Base-by-base conservation (phyloP, 2,888 invertebrate species). In the Rhaphigaster nebulosa region DNA sequence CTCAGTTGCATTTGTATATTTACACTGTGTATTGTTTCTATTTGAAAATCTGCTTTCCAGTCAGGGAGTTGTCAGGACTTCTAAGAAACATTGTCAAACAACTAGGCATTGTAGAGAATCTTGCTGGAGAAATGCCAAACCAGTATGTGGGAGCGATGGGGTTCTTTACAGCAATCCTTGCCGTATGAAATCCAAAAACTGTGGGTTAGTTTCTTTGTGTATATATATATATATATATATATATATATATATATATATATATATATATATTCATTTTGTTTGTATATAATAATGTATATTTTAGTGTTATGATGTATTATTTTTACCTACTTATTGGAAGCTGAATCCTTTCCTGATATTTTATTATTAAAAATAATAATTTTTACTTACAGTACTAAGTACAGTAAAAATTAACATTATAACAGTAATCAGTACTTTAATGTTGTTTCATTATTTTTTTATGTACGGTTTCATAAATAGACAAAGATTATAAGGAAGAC, bases 141-240 rank as follows among this genome's bases (percentile, higher is more conserved):
- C 98, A 10, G 97, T 97, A 15, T 98, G 98, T 93, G 98, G 97
- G 1, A 98, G 98, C 20, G 98, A 98, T 93, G 97, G 98, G 0
- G 96, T 97, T 92, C 95, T 98, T 87, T 98, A 98, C 94, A 96
- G 97, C 84, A 98, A 97, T 94, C 97, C 97, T 90, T 98, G 98
- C 93, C 96, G 97, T 93, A 98, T 98, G 98, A 97, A 97, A 93
- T 96, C 97, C 65, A 97, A 98, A 93, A 98, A 98, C 94, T 98
- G 98, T 94, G 98, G 98, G 97, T 97, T 94, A 94, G 94, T 93
- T 34, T 10, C n/a, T 56, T 20, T 65, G 8, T n/a, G n/a, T 10
- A n/a, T n/a, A 60, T 12, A 60, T n/a, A 26, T 60, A n/a, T 60
- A 60, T 56, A 6, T 56, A 56, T n/a, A 56, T 56, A 52, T 52